phyloP scores from a whole-genome alignment of 2,797 vertebrate species.

The Nannoperca obscura region DNA sequence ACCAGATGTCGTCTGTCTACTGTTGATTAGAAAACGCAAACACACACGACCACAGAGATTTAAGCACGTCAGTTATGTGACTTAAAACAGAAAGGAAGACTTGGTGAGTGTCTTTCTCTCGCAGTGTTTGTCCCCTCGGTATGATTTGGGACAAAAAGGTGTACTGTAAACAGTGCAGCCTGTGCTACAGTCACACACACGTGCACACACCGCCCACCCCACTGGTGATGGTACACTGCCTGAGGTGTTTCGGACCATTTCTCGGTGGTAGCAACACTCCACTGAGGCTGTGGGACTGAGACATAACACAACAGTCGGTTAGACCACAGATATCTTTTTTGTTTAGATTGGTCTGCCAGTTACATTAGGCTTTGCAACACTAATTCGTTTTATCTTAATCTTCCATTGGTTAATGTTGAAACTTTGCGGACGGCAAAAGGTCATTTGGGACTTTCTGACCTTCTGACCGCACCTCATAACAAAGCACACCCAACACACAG shows the following conservation, averaged over 20 bases:
- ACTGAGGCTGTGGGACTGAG: slow-evolving; percentile 71
- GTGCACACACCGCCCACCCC: slow-evolving; percentile 43
- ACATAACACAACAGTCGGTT: slow-evolving; percentile 79
- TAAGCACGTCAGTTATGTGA: slow-evolving; percentile 37
- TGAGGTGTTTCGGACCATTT: slow-evolving; percentile 78
- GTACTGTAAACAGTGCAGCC: slow-evolving; percentile 65
- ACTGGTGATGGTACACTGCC: slow-evolving; percentile 50
- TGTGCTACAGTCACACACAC: slow-evolving; percentile 39
- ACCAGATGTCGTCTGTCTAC: slow-evolving; percentile 68
- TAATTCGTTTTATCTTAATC: slow-evolving; percentile 51
- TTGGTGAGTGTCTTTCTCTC: slow-evolving; percentile 26
- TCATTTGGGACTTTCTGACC: slow-evolving; percentile 34
- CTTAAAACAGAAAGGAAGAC: slow-evolving; percentile 45
- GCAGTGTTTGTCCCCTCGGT: slow-evolving; percentile 27
- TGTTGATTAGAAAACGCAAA: slow-evolving; percentile 77
- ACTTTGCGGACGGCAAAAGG: slow-evolving; percentile 15
- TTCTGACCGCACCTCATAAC: slow-evolving; percentile 20
- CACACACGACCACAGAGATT: slow-evolving; percentile 50
- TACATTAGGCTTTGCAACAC: slow-evolving; percentile 49
- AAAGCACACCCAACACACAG: slow-evolving; percentile 29
- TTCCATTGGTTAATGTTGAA: slow-evolving; percentile 17
- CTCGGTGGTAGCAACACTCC: slow-evolving; percentile 61
- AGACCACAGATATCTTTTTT: slow-evolving; percentile 50
- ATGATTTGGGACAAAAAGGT: slow-evolving; percentile 63
- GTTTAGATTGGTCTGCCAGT: slow-evolving; percentile 75